These are phyloP conservation scores for Dicyrtoma fusca DNA, from an alignment of 2,888 invertebrate genomes.

Conservation along the genomic window DNA sequence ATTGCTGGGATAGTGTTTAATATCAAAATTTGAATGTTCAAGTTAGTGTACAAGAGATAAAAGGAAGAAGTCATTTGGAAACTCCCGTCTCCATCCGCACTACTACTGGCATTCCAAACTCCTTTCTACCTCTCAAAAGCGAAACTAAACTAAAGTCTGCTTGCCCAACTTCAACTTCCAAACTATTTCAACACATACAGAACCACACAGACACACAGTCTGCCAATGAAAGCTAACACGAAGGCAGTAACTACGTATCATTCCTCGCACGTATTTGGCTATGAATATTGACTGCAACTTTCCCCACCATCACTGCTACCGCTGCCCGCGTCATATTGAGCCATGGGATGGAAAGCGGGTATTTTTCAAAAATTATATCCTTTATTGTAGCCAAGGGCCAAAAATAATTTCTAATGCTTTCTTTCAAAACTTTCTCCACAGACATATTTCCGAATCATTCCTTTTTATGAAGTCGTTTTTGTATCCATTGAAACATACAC, in stretches of 20 bases:
- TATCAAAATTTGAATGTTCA: constrained; percentile 20
- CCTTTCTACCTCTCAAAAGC: too few relatives aligned
- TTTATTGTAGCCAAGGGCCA: constrained; percentile 17
- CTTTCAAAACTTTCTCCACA: too few relatives aligned
- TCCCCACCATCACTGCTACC: too few relatives aligned
- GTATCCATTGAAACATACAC: too few relatives aligned
- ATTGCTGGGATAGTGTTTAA: too few relatives aligned
- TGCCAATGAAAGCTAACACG: background rate
- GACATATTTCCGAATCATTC: too few relatives aligned
- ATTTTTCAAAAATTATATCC: constrained; percentile 5
- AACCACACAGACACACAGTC: background rate
- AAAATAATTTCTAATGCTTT: constrained; percentile 3
- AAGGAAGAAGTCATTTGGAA: constrained; percentile 38
- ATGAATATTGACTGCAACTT: constrained; percentile 15
- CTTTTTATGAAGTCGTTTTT: too few relatives aligned
- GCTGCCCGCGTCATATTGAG: background rate
- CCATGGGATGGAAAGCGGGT: constrained; percentile 27
- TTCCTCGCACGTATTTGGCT: constrained; percentile 22
- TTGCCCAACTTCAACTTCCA: too few relatives aligned
- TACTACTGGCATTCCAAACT: too few relatives aligned
- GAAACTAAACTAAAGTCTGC: too few relatives aligned
- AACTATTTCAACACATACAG: too few relatives aligned
- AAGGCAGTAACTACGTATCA: background rate
- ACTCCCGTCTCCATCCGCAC: constrained; percentile 28
- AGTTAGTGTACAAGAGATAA: constrained; percentile 25